Conservation (phyloP, 1,140 invertebrate species). For the Nasonia giraulti region DNA sequence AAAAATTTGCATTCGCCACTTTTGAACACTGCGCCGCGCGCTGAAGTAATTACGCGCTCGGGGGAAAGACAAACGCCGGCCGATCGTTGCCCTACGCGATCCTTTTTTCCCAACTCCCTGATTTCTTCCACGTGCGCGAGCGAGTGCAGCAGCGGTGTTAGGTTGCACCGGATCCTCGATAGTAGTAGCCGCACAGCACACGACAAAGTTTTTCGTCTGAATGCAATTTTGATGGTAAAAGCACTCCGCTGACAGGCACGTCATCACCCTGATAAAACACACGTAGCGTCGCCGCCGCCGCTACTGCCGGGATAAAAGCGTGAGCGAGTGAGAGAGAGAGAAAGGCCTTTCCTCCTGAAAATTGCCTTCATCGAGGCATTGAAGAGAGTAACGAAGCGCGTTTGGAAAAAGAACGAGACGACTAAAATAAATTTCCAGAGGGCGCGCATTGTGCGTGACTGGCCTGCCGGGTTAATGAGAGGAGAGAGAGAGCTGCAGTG, state of each 20-base stretch:
- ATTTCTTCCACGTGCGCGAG: neutral
- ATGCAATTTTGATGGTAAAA: slow-evolving; percentile 48
- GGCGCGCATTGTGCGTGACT: slow-evolving; percentile 52
- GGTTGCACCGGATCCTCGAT: neutral
- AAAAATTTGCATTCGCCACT: slow-evolving; percentile 32
- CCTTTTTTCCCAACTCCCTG: neutral
- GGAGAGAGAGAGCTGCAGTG: neutral
- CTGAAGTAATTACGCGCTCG: slow-evolving; percentile 42
- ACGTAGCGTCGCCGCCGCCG: neutral
- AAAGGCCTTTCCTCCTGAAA: slow-evolving; percentile 34
- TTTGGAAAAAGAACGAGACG: slow-evolving; percentile 32
- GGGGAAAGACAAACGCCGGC: slow-evolving; percentile 20
- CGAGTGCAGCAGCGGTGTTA: neutral
- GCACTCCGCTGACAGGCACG: slow-evolving; percentile 12
- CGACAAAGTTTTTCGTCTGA: slow-evolving; percentile 40
- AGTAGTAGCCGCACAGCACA: neutral
- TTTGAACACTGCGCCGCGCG: slow-evolving; percentile 2
- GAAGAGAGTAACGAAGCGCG: slow-evolving; percentile 44
- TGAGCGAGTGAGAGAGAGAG: neutral
- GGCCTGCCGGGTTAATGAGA: slow-evolving; percentile 49
- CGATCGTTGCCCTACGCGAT: slow-evolving; percentile 4
- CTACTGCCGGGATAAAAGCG: neutral
- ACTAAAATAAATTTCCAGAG: slow-evolving; percentile 55
- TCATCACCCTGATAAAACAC: slow-evolving; percentile 33
- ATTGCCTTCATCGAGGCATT: slow-evolving; percentile 36